Evolutionary conservation across 2,797 vertebrate genomes (phyloP), one percentile per base, ranked within the genome.

Genomic region (Danionella dracula): DNA sequence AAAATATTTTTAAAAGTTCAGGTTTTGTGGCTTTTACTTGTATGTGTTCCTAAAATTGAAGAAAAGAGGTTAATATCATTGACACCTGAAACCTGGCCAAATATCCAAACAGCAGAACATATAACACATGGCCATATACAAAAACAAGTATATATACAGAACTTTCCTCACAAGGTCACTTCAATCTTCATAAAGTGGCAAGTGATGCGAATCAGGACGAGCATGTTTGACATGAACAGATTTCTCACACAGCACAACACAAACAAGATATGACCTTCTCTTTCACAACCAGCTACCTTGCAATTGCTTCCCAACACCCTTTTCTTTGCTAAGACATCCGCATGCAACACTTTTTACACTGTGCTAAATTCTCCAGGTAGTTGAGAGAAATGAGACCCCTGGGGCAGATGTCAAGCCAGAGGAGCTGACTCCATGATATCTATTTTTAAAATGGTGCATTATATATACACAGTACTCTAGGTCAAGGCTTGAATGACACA

Each of bases 261-360:
- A 66, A 54, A 60, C 31, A 48, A 31, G 34, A 71, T 34, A n/a
- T 60, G 62, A 60, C 55, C 55, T 60, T 34, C 21, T 32, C 41
- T 71, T 60, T 71, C 10, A 31, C 21, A 5, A 34, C 7, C 12
- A 51, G 44, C 37, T 35, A 56, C 32, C 0, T 4, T 38, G 17
- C 34, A 38, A 15, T 15, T 21, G n/a, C 38, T 16, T 17, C 41
- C 53, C 35, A 40, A 35, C 41, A 48, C 49, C 41, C 40, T 55
- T 61, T 41, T 19, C 4, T 60, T 44, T 27, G 11, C 20, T 15
- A 37, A 37, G 29, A 32, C 11, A 23, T 57, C 13, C 11, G 23
- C 16, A 13, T 27, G 23, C 17, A 15, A 13, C 35, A 40, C 27
- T 9, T 23, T 46, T 37, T 13, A 42, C 38, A 50, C 19, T 8